phyloP scores from a whole-genome alignment of 2,113 vertebrate species.

The Nibea albiflora region DNA sequence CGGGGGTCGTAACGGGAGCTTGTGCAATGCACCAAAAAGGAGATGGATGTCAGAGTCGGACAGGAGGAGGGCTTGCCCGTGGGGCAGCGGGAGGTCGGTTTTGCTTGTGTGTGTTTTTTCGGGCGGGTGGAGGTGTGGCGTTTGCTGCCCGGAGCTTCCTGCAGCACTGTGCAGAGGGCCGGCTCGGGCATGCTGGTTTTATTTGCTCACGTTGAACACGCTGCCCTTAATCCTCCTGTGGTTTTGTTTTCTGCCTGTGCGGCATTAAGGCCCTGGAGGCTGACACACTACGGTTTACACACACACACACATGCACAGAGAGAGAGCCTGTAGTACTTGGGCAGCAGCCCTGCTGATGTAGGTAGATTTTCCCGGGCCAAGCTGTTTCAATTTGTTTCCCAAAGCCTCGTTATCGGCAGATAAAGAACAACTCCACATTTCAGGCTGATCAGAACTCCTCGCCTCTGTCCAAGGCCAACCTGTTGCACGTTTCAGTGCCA shows the following conservation, averaged over 20 bases:
- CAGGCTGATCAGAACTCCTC: neutral
- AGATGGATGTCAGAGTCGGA: conserved; percentile 25
- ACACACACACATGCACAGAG: conserved; percentile 9
- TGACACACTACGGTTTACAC: conserved; percentile 40
- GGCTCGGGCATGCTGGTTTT: conserved; percentile 63
- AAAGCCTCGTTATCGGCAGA: conserved; percentile 10
- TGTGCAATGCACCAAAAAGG: conserved; percentile 12
- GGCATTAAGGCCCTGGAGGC: conserved; percentile 59
- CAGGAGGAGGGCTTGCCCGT: neutral
- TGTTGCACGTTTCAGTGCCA: neutral
- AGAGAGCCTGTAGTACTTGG: conserved; percentile 27
- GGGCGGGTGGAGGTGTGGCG: neutral
- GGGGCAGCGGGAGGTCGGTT: neutral
- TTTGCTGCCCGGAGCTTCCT: conserved; percentile 19
- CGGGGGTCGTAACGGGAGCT: conserved; percentile 4
- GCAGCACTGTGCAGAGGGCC: conserved; percentile 37
- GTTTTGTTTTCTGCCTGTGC: conserved; percentile 65
- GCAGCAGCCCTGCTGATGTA: conserved; percentile 36
- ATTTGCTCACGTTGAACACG: conserved; percentile 58
- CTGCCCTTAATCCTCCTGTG: conserved; percentile 69
- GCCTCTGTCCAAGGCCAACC: neutral
- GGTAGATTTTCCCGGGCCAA: conserved; percentile 27
- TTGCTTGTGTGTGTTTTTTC: conserved; percentile 17
- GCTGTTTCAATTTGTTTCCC: conserved; percentile 35
- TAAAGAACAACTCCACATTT: neutral